Percentiles rank a stretch among this genome's conserved stretches.
These are phyloP conservation scores for Watsonalla cultraria DNA, from an alignment of 2,888 invertebrate genomes.

Conservation along the genomic window DNA sequence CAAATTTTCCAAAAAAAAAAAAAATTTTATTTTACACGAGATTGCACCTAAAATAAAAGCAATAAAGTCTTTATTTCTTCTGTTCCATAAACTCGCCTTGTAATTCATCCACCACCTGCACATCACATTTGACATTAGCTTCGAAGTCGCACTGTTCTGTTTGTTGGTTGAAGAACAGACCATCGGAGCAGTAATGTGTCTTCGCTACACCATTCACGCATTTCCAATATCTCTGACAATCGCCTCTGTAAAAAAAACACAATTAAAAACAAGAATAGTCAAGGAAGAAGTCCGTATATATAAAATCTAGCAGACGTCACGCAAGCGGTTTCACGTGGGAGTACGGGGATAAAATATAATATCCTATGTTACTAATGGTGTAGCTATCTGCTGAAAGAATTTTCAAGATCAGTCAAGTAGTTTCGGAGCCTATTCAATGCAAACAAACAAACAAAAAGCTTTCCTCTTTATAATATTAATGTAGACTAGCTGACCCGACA, in stretches of 20 bases:
- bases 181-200: constrained; percentile 52
- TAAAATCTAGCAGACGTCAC: too few species aligned
- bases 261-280: background rate
- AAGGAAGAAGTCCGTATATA: too few species aligned
- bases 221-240: constrained; percentile 67
- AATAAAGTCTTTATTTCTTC: constrained; percentile 22
- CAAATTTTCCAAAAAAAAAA: too few species aligned
- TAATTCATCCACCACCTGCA: constrained; percentile 44
- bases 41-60: background rate
- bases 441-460: too few species aligned
- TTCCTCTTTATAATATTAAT: too few species aligned
- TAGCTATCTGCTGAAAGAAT: too few species aligned
- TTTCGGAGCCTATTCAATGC: too few species aligned
- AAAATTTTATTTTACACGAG: constrained; percentile 13
- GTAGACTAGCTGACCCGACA: too few species aligned
- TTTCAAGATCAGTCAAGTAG: too few species aligned
- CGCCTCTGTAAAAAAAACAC: constrained; percentile 39
- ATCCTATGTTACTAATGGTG: too few species aligned
- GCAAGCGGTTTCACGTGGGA: too few species aligned
- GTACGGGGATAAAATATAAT: too few species aligned
- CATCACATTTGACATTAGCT: constrained; percentile 51
- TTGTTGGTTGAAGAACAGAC: constrained; percentile 59
- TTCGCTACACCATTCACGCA: constrained; percentile 48
- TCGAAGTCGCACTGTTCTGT: constrained; percentile 66
- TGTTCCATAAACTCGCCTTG: constrained; percentile 57